Conservation (phyloP, 2,797 vertebrate genomes). For the Capromys pilorides region DNA sequence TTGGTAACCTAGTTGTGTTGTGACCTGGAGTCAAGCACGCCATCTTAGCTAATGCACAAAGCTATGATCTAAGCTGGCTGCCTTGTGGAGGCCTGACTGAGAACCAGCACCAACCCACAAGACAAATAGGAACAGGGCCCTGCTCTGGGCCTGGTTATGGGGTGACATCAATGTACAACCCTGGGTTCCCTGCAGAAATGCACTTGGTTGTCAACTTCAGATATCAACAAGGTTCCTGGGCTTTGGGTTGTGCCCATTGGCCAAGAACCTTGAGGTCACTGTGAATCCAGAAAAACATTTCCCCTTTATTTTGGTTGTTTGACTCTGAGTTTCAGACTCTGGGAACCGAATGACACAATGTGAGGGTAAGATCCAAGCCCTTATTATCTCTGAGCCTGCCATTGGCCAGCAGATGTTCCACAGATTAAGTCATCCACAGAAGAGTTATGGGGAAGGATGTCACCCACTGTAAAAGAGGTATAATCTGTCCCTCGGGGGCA, state of each 20-base stretch:
- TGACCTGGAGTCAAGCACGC: neutral
- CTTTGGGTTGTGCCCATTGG: neutral
- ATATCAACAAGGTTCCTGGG: neutral
- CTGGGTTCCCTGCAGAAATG: neutral
- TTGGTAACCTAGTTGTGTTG: neutral
- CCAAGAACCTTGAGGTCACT: conserved; percentile 60
- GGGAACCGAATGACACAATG: conserved; percentile 76
- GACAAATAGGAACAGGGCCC: neutral
- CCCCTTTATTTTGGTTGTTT: conserved; percentile 60
- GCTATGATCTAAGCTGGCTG: neutral
- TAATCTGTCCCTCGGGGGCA: conserved; percentile 54
- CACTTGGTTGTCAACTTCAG: neutral
- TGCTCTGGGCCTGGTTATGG: neutral
- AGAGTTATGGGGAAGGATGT: conserved; percentile 53
- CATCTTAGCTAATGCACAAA: neutral
- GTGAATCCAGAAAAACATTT: conserved; percentile 69
- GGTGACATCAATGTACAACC: neutral
- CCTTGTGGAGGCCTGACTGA: neutral
- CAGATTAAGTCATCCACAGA: conserved; percentile 67
- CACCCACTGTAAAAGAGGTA: conserved; percentile 27
- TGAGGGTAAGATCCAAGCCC: conserved; percentile 64
- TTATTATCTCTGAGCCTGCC: conserved; percentile 60
- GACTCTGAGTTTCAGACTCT: conserved; percentile 71
- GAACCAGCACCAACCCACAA: rapidly evolving
- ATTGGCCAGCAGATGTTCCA: conserved; percentile 68